These are phyloP conservation scores for Sarcophaga carnaria DNA, from an alignment of 2,888 invertebrate genomes.

Conservation along the genomic window DNA sequence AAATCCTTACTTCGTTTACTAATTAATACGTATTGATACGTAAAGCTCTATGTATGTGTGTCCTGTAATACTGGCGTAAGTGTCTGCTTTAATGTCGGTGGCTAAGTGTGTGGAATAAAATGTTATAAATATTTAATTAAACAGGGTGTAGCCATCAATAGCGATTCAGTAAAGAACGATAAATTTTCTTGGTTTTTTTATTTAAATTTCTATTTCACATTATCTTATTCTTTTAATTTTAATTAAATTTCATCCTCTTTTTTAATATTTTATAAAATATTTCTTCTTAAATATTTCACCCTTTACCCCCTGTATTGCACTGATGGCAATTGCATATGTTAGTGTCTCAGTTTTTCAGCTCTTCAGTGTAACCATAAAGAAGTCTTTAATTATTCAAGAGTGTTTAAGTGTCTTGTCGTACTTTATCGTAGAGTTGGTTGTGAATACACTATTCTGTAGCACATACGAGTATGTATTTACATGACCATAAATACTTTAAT, in stretches of 20 bases:
- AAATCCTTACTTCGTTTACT: not conserved
- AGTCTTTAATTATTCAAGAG: conserved; percentile 73
- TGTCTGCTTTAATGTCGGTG: not conserved
- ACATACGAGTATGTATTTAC: not conserved
- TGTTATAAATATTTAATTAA: not conserved
- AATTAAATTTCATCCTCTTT: too few relatives aligned
- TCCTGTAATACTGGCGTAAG: not conserved
- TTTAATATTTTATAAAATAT: too few relatives aligned
- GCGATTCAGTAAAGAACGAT: too few relatives aligned
- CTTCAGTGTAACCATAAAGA: conserved; percentile 69
- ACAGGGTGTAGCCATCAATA: not conserved
- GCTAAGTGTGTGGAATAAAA: not conserved
- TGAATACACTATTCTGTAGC: not conserved
- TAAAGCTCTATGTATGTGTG: too few relatives aligned
- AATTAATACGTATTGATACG: not conserved
- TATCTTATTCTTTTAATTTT: too few relatives aligned
- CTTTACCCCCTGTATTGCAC: too few relatives aligned
- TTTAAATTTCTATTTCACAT: too few relatives aligned
- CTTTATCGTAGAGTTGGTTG: conserved; percentile 41
- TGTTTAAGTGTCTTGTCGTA: conserved; percentile 59
- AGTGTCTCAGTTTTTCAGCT: not conserved
- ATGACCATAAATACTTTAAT: conserved; percentile 50
- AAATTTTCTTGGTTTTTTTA: too few relatives aligned
- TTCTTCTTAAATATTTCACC: too few relatives aligned
- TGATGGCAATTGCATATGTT: too few relatives aligned